These are phyloP conservation scores for Melanogrammus aeglefinus DNA, from an alignment of 2,797 vertebrate species.

Conservation along the genomic window DNA sequence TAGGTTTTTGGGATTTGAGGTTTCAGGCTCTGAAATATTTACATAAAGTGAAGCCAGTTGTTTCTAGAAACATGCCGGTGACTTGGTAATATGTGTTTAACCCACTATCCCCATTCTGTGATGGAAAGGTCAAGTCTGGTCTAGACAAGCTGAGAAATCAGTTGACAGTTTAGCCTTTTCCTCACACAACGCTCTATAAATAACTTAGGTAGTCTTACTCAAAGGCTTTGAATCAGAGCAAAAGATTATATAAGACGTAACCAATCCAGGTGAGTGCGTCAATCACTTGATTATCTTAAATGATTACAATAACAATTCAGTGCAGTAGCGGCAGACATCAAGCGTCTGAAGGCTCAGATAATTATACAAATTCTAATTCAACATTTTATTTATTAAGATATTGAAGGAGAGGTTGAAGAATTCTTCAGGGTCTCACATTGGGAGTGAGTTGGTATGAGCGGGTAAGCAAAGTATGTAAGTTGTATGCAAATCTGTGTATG, in stretches of 20 bases:
- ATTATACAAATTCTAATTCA: too few relatives aligned
- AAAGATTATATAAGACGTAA: background rate
- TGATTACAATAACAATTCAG: background rate
- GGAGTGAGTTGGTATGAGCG: background rate
- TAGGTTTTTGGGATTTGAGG: background rate
- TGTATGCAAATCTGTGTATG: background rate
- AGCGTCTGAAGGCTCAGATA: constrained; percentile 9
- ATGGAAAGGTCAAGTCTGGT: constrained; percentile 25
- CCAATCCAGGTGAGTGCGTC: background rate
- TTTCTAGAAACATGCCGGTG: constrained; percentile 20
- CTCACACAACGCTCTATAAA: constrained; percentile 15
- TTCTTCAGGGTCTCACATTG: background rate
- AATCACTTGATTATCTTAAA: background rate
- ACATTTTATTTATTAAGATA: background rate
- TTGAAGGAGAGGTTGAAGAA: constrained; percentile 7
- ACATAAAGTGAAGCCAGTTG: constrained; percentile 30
- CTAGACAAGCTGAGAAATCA: constrained; percentile 17
- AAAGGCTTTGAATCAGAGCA: constrained; percentile 15
- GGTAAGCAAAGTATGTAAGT: background rate
- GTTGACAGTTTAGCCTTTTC: background rate
- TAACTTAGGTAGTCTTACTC: constrained; percentile 26
- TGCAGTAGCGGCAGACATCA: background rate
- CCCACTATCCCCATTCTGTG: background rate
- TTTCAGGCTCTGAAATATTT: constrained; percentile 42
- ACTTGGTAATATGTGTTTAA: constrained; percentile 24